Evolutionary conservation across 1,140 invertebrate genomes (phyloP).

Genomic region (Eulimnadia texana): DNA sequence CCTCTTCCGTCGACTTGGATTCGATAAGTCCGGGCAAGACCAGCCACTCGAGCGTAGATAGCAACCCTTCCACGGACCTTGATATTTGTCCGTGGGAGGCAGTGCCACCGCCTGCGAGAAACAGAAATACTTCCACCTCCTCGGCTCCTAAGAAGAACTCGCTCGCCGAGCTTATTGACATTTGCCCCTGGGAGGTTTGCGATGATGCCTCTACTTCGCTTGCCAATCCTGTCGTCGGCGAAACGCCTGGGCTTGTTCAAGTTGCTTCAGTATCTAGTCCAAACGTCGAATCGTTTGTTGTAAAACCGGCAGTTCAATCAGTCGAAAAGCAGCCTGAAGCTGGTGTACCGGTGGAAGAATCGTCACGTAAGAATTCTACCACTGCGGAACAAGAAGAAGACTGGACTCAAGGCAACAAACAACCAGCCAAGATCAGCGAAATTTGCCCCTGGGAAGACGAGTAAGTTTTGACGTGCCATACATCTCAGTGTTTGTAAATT

Average conservation of each 20-base stretch:
- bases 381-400: slow-evolving; percentile 6
- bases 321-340: no score
- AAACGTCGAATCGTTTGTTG: no score
- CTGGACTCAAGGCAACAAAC: slow-evolving; percentile 11
- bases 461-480: slow-evolving; percentile 18
- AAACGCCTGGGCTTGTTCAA: no score
- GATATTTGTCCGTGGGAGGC: slow-evolving; percentile 19
- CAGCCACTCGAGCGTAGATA: slow-evolving; percentile 14
- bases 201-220: slow-evolving; percentile 10
- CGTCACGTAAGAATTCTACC: background rate
- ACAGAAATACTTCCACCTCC: slow-evolving; percentile 17
- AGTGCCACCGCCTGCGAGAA: slow-evolving; percentile 14
- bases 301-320: no score
- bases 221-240: slow-evolving; percentile 12
- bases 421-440: slow-evolving; percentile 20
- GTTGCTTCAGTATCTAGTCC: no score
- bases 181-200: slow-evolving; percentile 21
- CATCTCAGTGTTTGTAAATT: background rate
- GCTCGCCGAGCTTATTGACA: slow-evolving; percentile 16
- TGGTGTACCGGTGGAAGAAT: no score
- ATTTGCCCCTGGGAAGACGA: slow-evolving; percentile 24
- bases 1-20: slow-evolving; percentile 20
- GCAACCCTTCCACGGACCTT: slow-evolving; percentile 16
- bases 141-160: slow-evolving; percentile 16
- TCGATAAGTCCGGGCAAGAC: slow-evolving; percentile 11